phyloP scores from a whole-genome alignment of 1,140 invertebrate species.

The Harlomillsia oculata region DNA sequence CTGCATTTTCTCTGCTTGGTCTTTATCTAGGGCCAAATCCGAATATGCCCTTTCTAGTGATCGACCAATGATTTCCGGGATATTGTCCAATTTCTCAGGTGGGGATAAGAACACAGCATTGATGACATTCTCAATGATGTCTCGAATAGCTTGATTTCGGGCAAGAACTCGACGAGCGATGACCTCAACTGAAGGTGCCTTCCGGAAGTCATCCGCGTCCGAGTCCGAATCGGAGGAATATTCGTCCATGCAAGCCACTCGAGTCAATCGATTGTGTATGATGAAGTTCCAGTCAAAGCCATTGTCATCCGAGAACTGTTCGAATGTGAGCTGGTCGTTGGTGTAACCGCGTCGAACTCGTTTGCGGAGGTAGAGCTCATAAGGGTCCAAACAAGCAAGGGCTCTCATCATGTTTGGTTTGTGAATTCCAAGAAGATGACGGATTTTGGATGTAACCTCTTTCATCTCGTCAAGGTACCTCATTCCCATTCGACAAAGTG shows the following conservation, averaged over 20 bases:
- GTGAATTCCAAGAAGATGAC: conserved; percentile 21
- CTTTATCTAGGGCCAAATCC: conserved; percentile 11
- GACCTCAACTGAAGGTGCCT: conserved; percentile 30
- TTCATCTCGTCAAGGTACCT: conserved; percentile 23
- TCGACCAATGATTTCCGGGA: conserved; percentile 3
- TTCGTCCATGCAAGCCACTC: conserved; percentile 11
- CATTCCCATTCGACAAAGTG: conserved; percentile 29
- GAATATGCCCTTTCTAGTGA: conserved; percentile 6
- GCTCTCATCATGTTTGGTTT: conserved; percentile 28
- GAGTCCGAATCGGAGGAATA: not conserved
- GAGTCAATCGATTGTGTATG: conserved; percentile 9
- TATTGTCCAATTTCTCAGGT: not conserved
- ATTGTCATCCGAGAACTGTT: conserved; percentile 20
- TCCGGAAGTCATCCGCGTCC: not conserved
- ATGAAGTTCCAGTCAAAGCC: conserved; percentile 19
- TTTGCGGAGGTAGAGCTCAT: conserved; percentile 19
- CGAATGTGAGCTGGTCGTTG: conserved; percentile 20
- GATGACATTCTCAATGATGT: conserved; percentile 19
- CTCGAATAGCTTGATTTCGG: conserved; percentile 13
- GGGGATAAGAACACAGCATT: not conserved
- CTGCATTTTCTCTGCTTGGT: conserved; percentile 1
- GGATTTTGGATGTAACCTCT: conserved; percentile 25
- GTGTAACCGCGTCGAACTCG: conserved; percentile 5
- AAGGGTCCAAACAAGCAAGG: conserved; percentile 12
- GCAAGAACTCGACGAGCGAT: conserved; percentile 10